A percentile compares a stretch with the other conserved stretches of the same genome.
phyloP scores from a whole-genome alignment of 2,113 vertebrate species.

The Sinocyclocheilus maitianheensis region DNA sequence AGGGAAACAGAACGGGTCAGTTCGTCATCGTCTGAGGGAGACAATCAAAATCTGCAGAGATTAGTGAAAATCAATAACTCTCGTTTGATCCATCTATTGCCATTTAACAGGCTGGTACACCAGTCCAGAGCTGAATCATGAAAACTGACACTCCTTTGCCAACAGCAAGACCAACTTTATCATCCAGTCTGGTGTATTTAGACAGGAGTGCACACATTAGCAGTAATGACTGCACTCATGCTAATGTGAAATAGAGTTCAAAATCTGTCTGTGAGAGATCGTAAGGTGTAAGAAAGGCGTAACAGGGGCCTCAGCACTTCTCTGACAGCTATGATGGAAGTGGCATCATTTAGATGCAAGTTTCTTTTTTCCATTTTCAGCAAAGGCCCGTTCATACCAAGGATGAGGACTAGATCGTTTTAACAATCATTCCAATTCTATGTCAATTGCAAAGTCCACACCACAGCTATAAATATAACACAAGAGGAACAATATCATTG shows the following conservation, averaged over 20 bases:
- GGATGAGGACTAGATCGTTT: not conserved
- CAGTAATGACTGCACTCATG: constrained; percentile 66
- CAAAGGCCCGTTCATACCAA: not conserved
- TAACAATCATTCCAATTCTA: not conserved
- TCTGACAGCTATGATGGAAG: not conserved
- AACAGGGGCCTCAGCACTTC: not conserved
- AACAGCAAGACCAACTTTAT: not conserved
- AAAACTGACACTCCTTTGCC: not conserved
- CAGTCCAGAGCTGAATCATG: not conserved
- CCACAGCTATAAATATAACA: too few relatives aligned
- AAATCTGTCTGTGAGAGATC: constrained; percentile 59
- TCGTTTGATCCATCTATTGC: not conserved
- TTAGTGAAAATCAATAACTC: constrained; percentile 23
- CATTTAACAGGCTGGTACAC: constrained; percentile 13
- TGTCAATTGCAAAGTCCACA: too few relatives aligned
- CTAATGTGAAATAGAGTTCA: constrained; percentile 66
- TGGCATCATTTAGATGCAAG: not conserved
- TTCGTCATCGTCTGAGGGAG: not conserved
- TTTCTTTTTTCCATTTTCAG: not conserved
- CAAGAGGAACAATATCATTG: not conserved
- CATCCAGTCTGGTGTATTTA: not conserved
- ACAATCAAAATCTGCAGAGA: constrained; percentile 5
- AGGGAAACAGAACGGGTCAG: not conserved
- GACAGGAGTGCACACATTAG: not conserved
- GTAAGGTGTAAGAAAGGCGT: not conserved